These are phyloP conservation scores for Microctonus brassicae DNA, from an alignment of 2,888 invertebrate species.

Conservation along the genomic window DNA sequence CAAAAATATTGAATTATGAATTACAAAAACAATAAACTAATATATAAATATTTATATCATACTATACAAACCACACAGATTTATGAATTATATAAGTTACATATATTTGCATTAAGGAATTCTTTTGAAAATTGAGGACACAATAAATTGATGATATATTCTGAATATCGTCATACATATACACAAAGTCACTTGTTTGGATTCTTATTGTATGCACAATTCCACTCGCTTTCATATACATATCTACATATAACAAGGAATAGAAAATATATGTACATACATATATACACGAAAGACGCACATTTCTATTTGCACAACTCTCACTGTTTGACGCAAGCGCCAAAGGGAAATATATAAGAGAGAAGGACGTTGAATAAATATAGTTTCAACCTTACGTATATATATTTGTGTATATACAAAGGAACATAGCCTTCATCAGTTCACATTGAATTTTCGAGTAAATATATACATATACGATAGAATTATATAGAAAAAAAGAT, in stretches of 20 bases:
- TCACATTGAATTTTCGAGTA: background rate
- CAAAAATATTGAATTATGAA: too few relatives aligned
- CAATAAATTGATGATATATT: background rate
- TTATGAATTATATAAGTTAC: background rate
- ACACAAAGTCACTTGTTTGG: background rate
- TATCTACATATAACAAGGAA: too few relatives aligned
- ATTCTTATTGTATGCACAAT: background rate
- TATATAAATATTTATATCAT: too few relatives aligned
- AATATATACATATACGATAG: too few relatives aligned
- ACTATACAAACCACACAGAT: background rate
- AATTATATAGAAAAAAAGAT: background rate
- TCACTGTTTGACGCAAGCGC: background rate
- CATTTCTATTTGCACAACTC: constrained; percentile 13
- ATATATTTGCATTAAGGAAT: background rate
- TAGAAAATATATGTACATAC: too few relatives aligned
- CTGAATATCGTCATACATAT: background rate
- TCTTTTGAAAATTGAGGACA: background rate
- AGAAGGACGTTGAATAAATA: background rate
- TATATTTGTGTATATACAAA: background rate
- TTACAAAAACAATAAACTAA: too few relatives aligned
- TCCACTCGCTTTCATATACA: background rate
- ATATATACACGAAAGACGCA: background rate
- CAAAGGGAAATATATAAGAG: background rate
- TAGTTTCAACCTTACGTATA: background rate
- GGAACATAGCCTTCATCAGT: background rate